Evolutionary conservation across 2,888 invertebrate genomes (phyloP), one percentile per base, ranked within the genome.

Genomic region (Nasonia oneida): DNA sequence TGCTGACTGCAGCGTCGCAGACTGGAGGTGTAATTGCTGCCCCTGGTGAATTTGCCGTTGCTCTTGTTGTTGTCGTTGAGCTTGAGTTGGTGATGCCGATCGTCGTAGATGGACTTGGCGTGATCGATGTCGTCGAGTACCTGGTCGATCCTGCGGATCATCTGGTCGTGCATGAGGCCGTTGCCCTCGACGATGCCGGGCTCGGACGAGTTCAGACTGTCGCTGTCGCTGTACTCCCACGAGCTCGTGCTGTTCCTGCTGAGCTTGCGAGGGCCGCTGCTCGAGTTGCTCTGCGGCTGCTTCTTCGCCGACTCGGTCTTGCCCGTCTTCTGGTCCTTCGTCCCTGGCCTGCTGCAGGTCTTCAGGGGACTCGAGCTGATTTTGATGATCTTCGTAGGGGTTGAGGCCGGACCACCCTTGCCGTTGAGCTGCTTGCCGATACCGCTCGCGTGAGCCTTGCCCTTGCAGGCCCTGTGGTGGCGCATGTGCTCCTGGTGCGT

Each of bases 381-480:
- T 47, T 86, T 86, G 18, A 83, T 76, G 39, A 86, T 79, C 50
- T 79, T 82, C 0, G 82, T 29, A 0, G 23, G 18, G 3, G 71
- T 8, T 1, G 81, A 73, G 14, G 14, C 75, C 23, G 83, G 83
- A 1, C 12, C 42, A 67, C 39, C 42, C 67, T 86, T 87, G 23
- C 50, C 61, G 23, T 64, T 74, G 47, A 85, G 83, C 37, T 83
- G 94, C 89, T 96, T 95, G 4, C 94, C 93, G 89, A 96, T 95
- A 77, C 97, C 97, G 89, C 96, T 95, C 15, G 96, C 97, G 91
- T 97, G 97, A 0, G 96, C 95, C 90, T 96, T 96, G 50, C 97
- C 97, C 53, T 95, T 96, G 92, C 97, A 97, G 81, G 96, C 96
- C 90, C 95, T 95, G 92, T 97, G 97, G 86, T 95, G 95, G 90